Evolutionary conservation across 1,140 invertebrate species (phyloP).

Genomic region (Gryllus bimaculatus): DNA sequence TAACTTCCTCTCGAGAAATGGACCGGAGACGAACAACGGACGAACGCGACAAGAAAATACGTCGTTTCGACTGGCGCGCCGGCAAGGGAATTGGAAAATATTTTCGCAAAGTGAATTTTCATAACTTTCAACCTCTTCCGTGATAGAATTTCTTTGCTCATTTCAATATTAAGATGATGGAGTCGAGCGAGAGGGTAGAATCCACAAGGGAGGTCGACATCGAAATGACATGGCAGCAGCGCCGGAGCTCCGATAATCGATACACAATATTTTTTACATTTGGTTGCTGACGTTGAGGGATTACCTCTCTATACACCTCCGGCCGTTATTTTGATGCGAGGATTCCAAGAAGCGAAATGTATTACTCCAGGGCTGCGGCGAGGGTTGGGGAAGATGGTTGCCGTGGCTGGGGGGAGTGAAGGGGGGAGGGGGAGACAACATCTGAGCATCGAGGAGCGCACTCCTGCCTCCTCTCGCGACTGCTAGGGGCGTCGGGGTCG

Average conservation of each 20-base stretch:
- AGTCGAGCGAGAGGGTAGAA: not conserved
- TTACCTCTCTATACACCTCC: not conserved
- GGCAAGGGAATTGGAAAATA: not conserved
- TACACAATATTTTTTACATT: conserved; percentile 6
- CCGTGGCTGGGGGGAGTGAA: not conserved
- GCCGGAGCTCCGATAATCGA: not conserved
- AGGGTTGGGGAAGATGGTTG: not conserved
- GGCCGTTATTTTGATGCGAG: not conserved
- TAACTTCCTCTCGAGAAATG: not conserved
- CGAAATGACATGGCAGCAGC: not conserved
- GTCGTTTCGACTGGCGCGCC: not conserved
- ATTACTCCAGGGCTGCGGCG: not conserved
- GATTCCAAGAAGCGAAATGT: not conserved
- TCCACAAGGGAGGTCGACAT: not conserved
- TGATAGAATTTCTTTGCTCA: conserved; percentile 5
- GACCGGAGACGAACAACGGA: not conserved
- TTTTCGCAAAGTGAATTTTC: conserved; percentile 2
- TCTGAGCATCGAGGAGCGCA: not conserved
- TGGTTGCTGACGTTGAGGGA: not conserved
- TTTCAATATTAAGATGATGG: conserved; percentile 5
- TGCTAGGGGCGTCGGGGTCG: no score
- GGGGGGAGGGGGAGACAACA: not conserved
- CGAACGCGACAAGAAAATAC: not conserved
- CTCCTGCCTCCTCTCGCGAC: not conserved
- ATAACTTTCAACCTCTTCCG: not conserved